Base-by-base conservation (phyloP, 2,888 invertebrate species). In the Geotrupes spiniger region DNA sequence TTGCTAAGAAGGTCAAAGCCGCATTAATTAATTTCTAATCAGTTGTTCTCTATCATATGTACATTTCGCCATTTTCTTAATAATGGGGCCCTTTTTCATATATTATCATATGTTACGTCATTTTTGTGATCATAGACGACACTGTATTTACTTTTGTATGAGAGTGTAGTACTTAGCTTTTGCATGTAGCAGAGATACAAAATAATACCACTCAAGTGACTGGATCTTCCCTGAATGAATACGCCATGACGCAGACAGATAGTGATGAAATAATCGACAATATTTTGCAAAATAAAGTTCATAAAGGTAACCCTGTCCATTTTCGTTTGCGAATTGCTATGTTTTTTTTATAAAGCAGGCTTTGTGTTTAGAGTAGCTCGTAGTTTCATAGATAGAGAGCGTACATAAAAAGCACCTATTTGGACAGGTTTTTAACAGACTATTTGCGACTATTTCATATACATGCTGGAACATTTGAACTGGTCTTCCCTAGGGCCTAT, bases 181-280 rank as follows among this genome's bases (percentile, higher is more conserved):
- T 62, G 62, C 62, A 59, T 61, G 60, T 61, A 56, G 42, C 66
- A 66, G 66, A 68, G 59, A 60, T 46, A 46, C 47, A 61, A 61
- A 61, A 59, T 53, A 64, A 63, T 51, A 54, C 57, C 36, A 58
- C 59, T 52, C 56, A 63, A 54, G 56, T 63, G 61, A 43, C 42
- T 21, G 51, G 47, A 58, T 41, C 66, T 36, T 68, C 67, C 44
- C 60, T 66, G 52, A 69, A 67, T 49, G 65, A 65, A 59, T 64
- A 59, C 53, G 56, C 46, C 42, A 49, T 59, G 52, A 51, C 56
- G 42, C 54, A 61, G 49, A 57, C 60, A 38, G 53, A 48, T 50
- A 64, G 61, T 52, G 66, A 65, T 53, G 55, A 46, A 36, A 49
- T 61, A 28, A 48, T 65, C 49, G 50, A 62, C 48, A 53, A 49